Base-by-base conservation (phyloP, 2,888 invertebrate genomes). In the Diogma glabrata region DNA sequence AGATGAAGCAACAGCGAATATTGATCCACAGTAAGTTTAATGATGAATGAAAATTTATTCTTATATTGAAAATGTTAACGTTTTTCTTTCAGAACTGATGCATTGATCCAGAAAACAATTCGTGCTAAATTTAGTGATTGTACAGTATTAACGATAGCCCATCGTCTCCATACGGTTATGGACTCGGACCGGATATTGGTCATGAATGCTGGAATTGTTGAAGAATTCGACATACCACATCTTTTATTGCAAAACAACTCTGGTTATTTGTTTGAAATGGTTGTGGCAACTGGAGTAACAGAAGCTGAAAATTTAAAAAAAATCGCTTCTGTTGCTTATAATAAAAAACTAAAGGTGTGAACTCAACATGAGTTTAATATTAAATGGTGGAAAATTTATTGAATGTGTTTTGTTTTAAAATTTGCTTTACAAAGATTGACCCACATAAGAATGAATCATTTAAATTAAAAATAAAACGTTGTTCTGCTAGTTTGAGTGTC, bases 101-200 rank as follows among this genome's bases (percentile, higher is more conserved):
- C 75, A 50, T 72, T 88, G 53, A 88, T 89, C 61, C 88, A 88
- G 67, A 74, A 73, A 62, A 86, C 87, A 1, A 87, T 89, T 48
- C 71, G 86, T 54, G 73, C 72, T 30, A 81, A 82, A 58, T 89
- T 89, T 63, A 72, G 73, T 2, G 70, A 80, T 36, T 88, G 87
- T 67, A 88, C 88, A 0, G 88, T 90, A 12, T 67, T 91, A 38
- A 89, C 88, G 0, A 87, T 90, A 38, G 90, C 90, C 12, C 89
- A 90, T 68, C 75, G 90, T 40, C 74, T 91, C 14, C 81, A 89
- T 66, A 90, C 90, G 7, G 83, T 91, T 59, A 89, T 90, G 81
- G 88, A 91, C 68, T 86, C 84, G 0, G 86, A 88, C 67, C 75
- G 81, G 55, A 81, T 89, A 22, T 72, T 89, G 65, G 87, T 89